Conservation (phyloP, 2,888 invertebrate species). For the Therioaphis trifolii region DNA sequence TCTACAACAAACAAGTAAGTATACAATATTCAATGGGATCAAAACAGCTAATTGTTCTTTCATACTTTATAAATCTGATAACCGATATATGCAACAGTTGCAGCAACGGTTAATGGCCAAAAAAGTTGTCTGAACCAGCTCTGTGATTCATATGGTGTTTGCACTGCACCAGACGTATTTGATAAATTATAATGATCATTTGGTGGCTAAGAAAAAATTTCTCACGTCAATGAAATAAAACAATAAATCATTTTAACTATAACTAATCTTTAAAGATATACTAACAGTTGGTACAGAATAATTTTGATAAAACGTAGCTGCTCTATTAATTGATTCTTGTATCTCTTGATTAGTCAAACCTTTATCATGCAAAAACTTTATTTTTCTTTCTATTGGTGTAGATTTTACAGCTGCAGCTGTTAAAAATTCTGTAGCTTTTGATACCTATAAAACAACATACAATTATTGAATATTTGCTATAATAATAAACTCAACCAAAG, state of each 20-base stretch:
- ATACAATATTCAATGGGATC: not conserved
- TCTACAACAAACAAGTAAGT: constrained; percentile 18
- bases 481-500: not conserved
- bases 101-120: not conserved
- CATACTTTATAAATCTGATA: constrained; percentile 42
- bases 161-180: not conserved
- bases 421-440: constrained; percentile 46
- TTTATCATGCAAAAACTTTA: constrained; percentile 15
- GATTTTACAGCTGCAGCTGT: not conserved
- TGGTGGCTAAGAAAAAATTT: not conserved
- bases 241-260: not conserved
- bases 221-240: not conserved
- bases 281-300: not conserved
- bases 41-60: not conserved
- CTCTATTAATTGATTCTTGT: constrained; percentile 10
- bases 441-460: constrained; percentile 5
- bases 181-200: not conserved
- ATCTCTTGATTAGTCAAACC: constrained; percentile 45
- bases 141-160: not conserved
- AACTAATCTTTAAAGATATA: not conserved
- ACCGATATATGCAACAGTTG: not conserved
- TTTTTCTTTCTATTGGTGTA: not conserved
- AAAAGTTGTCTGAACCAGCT: constrained; percentile 26
- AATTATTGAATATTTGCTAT: not conserved
- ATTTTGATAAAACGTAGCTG: not conserved